phyloP scores from a whole-genome alignment of 2,888 invertebrate genomes.

The Hyppa rectilinea region DNA sequence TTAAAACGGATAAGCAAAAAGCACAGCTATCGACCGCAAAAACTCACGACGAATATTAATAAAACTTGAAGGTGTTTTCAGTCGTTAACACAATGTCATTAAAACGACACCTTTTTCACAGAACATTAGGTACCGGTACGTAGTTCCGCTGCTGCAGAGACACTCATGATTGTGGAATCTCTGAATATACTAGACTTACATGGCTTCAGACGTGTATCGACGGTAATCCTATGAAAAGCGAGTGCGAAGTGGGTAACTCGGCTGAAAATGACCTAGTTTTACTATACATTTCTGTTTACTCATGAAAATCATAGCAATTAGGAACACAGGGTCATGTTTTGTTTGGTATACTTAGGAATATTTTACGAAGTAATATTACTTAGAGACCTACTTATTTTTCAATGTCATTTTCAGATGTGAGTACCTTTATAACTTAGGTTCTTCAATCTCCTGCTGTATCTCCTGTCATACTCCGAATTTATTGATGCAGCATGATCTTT shows the following conservation, averaged over 20 bases:
- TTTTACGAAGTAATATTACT: conserved; percentile 2
- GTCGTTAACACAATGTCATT: conserved; percentile 20
- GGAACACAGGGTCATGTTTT: conserved; percentile 28
- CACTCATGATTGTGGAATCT: conserved; percentile 52
- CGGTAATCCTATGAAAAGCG: conserved; percentile 67
- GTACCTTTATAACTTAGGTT: neutral
- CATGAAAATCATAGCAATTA: conserved; percentile 38
- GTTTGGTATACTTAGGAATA: conserved; percentile 9
- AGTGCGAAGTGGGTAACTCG: conserved; percentile 53
- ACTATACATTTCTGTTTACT: conserved; percentile 47
- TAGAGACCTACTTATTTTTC: neutral
- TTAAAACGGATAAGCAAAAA: no score
- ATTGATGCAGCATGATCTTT: neutral
- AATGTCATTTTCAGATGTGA: neutral
- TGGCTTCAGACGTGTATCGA: conserved; percentile 62
- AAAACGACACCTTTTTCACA: conserved; percentile 39
- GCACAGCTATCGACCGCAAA: conserved; percentile 33
- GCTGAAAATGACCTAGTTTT: conserved; percentile 58
- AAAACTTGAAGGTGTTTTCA: conserved; percentile 13
- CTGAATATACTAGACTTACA: conserved; percentile 61
- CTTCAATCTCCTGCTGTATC: neutral
- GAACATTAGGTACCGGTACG: conserved; percentile 10
- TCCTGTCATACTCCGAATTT: no score
- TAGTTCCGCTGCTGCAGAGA: conserved; percentile 35
- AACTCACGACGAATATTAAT: neutral